Base-by-base conservation (phyloP, 2,113 vertebrate species). In the Corvus moneduloides region DNA sequence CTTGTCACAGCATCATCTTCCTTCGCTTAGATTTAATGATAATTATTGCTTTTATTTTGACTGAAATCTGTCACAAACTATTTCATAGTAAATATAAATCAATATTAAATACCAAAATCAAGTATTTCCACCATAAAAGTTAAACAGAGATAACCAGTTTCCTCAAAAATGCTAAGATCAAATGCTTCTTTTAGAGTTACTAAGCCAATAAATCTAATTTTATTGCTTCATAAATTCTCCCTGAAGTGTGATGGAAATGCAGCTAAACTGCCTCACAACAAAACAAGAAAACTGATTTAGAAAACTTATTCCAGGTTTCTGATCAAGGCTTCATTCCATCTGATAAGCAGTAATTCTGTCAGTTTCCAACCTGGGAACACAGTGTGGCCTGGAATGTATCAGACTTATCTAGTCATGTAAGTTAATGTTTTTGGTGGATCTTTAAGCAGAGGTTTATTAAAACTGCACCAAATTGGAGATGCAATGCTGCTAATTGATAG, bases 211-310 rank as follows among this genome's bases (percentile, higher is more conserved):
- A 41, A 93, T 78, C 16, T 14, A 10, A 18, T 32, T 67, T 72
- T 46, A 39, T 26, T 87, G 44, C 66, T 90, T 69, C 43, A 62
- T 85, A 87, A 93, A 73, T 79, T 83, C 43, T 91, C 46, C 35
- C 41, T 83, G 78, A 85, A 82, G 21, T 78, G 35, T n/a, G 33
- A 71, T 51, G 20, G 39, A 91, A 64, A 30, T 52, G 90, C 28
- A 73, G 32, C 46, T 88, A 76, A 82, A 37, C 20, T 85, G 44
- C 32, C 20, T 62, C n/a, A 76, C 32, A 93, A 75, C 10, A 79
- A 46, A 96, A 77, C 11, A 71, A 39, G n/a, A 74, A 28, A 87
- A 78, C 7, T 11, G n/a, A 71, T 16, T 37, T 63, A 67, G 64
- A 94, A 95, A 71, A 13, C 9, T 90, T 83, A 64, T n/a, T 72